Evolutionary conservation across 2,797 vertebrate species (phyloP).

Genomic region (Peromyscus aztecus): DNA sequence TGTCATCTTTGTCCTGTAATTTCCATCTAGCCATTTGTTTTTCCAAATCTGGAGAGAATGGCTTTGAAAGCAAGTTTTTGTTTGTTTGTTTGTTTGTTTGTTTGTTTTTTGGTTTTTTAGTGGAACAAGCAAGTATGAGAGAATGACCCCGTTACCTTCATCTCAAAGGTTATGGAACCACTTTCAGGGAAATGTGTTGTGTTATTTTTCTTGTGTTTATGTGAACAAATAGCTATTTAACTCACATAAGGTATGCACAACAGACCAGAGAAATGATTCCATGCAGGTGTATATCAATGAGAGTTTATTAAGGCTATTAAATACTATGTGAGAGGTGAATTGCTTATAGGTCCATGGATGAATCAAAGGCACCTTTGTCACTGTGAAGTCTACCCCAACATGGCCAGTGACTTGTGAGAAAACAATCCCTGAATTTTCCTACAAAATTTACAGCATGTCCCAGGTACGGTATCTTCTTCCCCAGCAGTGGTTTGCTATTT

Average conservation of each 20-base stretch:
- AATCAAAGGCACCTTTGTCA: not conserved
- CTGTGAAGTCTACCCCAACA: not conserved
- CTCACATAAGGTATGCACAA: no score
- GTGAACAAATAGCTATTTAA: not conserved
- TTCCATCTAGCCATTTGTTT: not conserved
- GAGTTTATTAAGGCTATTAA: not conserved
- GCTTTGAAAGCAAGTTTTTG: not conserved
- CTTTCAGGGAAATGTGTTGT: not conserved
- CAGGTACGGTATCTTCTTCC: not conserved
- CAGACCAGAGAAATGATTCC: not conserved
- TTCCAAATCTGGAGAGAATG: not conserved
- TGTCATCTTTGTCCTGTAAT: not conserved
- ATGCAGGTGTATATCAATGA: fast-evolving
- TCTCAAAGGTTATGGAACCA: not conserved
- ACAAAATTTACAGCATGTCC: no score
- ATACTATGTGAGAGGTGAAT: no score
- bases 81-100: no score
- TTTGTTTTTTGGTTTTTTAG: not conserved
- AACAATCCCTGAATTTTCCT: not conserved
- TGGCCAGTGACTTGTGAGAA: not conserved
- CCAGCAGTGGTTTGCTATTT: not conserved
- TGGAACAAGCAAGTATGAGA: not conserved
- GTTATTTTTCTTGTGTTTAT: not conserved
- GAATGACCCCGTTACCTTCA: no score
- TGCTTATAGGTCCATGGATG: not conserved